Evolutionary conservation across 2,888 invertebrate species (phyloP).

Genomic region (Lasioglossum malachurum): DNA sequence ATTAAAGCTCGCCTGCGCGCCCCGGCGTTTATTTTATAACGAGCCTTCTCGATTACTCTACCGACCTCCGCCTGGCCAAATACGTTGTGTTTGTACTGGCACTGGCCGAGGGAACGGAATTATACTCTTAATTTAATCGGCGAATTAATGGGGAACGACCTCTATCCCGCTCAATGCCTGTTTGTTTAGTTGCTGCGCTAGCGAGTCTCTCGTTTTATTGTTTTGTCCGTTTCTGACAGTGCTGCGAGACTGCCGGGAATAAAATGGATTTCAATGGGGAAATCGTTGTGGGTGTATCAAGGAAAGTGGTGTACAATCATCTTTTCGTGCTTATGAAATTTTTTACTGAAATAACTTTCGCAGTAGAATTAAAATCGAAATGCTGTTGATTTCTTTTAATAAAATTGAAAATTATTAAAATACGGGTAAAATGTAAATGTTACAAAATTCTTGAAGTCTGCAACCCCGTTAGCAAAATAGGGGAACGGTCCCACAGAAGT

Average conservation of each 20-base stretch:
- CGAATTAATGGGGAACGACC: neutral
- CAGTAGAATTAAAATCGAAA: neutral
- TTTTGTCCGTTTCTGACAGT: neutral
- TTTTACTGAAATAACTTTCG: neutral
- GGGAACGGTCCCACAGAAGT: neutral
- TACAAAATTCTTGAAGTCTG: neutral
- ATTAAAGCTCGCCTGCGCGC: slow-evolving; percentile 42
- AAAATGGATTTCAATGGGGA: neutral
- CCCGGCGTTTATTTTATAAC: slow-evolving; percentile 9
- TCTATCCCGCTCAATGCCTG: neutral
- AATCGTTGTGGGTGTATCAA: neutral
- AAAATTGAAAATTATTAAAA: too few relatives aligned
- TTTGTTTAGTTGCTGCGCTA: neutral
- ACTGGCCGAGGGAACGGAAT: neutral
- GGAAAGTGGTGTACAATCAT: neutral
- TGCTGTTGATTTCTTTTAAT: neutral
- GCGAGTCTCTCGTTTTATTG: neutral
- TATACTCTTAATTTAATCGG: slow-evolving; percentile 5
- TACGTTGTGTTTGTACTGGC: neutral
- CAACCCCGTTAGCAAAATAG: neutral
- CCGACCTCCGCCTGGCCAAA: neutral
- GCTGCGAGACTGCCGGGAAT: neutral
- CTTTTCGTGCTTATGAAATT: too few relatives aligned
- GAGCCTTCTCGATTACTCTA: neutral
- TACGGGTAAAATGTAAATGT: too few relatives aligned